Evolutionary conservation across 2,888 invertebrate genomes (phyloP), one percentile per base, ranked within the genome.

Genomic region (Harpalus rufipes): DNA sequence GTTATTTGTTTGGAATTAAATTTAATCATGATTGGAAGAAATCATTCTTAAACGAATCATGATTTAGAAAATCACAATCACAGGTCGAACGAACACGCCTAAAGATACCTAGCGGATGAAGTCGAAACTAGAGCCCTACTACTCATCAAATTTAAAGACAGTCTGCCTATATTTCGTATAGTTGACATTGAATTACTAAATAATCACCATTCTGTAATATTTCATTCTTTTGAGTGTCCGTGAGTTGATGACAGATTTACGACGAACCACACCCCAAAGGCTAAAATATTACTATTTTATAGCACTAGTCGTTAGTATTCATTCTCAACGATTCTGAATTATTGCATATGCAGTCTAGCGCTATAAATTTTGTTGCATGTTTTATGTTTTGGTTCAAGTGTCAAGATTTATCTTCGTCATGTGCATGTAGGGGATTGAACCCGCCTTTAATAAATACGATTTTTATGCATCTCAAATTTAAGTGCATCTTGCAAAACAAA

Each of bases 401-500:
- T 63, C 63, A 59, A 18, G 56, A 59, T 59, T 59, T 59, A 18
- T 14, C 59, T 14, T 59, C 18, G 59, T 59, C 59, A 59, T 56
- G 59, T 14, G 16, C 59, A 14, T 7, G 16, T 59, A 59, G 59
- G 59, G 18, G 59, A 59, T 59, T 14, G 44, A 51, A 8, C 59
- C 14, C n/a, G 18, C 18, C 18, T 59, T 59, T 16, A 59, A 18
- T 59, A 59, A 59, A 59, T 14, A 59, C 6, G 7, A 59, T 59
- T 56, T 56, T 56, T 14, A 16, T 59, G 59, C 59, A 16, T 16
- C 18, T 59, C 16, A 59, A 18, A 16, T 59, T 12, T 14, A 59
- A 16, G 14, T 16, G 14, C 56, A 56, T 56, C 56, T 32, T 5
- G 32, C 44, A 51, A 10, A 51, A 51, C 5, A 0, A 51, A 10